Evolutionary conservation across 2,888 invertebrate species (phyloP).

Genomic region (Ophion obscuratus): DNA sequence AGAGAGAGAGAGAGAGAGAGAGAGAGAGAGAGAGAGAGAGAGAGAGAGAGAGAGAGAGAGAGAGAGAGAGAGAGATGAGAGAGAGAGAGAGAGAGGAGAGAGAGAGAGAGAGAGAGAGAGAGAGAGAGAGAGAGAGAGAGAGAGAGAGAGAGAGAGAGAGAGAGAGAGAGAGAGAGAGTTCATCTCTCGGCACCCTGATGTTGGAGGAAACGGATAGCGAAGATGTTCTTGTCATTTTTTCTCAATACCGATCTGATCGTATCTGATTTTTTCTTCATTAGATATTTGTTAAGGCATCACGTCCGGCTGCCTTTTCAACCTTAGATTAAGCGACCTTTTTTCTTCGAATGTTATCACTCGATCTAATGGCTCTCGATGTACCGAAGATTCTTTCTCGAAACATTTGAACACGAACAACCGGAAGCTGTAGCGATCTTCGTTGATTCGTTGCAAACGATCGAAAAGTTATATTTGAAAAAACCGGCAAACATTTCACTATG

Average conservation of each 20-base stretch:
- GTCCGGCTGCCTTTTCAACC: neutral
- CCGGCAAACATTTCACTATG: too few relatives aligned
- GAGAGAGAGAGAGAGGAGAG: neutral
- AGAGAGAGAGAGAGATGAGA: too few relatives aligned
- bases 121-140: slow-evolving; percentile 23
- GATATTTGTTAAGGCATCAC: neutral
- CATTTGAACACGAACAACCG: too few relatives aligned
- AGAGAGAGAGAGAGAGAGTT: neutral
- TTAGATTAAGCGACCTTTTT: too few relatives aligned
- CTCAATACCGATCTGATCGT: slow-evolving; percentile 17
- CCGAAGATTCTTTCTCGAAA: neutral
- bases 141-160: neutral
- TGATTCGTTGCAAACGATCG: too few relatives aligned
- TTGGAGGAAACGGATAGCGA: slow-evolving; percentile 14
- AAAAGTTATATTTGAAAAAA: too few relatives aligned
- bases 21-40: neutral
- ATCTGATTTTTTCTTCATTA: slow-evolving; percentile 4
- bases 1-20: too few relatives aligned
- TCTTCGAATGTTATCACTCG: too few relatives aligned
- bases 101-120: neutral
- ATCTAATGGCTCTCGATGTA: neutral
- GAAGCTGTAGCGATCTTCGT: too few relatives aligned
- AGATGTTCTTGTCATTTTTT: slow-evolving; percentile 37
- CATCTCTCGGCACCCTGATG: slow-evolving; percentile 7
- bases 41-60: neutral